Evolutionary conservation across 2,888 invertebrate genomes (phyloP).

Genomic region (Colostygia pectinataria): DNA sequence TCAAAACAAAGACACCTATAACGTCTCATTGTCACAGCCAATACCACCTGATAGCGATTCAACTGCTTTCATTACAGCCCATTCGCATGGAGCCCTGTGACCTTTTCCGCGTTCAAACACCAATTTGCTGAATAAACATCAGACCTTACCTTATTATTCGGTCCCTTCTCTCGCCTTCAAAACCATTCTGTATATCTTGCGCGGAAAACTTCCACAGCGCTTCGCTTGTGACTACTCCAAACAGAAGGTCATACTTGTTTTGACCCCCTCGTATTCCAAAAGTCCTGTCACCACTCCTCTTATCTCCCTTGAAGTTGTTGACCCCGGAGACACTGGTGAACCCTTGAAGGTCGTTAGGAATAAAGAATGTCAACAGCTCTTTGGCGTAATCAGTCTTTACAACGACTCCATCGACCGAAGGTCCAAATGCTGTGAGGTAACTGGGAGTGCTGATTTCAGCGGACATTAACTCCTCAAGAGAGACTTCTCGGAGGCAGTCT

Average conservation of each 20-base stretch:
- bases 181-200: conserved; percentile 92
- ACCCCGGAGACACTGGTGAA: conserved; percentile 84
- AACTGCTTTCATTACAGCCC: conserved; percentile 52
- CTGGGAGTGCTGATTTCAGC: conserved; percentile 91
- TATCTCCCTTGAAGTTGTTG: conserved; percentile 82
- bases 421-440: conserved; percentile 94
- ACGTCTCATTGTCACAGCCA: conserved; percentile 34
- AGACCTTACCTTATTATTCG: conserved; percentile 87
- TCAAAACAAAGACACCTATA: conserved; percentile 30
- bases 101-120: conserved; percentile 55
- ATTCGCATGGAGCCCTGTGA: conserved; percentile 47
- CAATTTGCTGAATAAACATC: conserved; percentile 75
- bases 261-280: conserved; percentile 81
- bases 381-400: conserved; percentile 94
- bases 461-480: conserved; percentile 88
- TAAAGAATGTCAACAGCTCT: conserved; percentile 88
- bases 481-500: conserved; percentile 91
- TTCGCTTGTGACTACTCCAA: conserved; percentile 96
- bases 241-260: conserved; percentile 92
- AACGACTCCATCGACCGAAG: conserved; percentile 96
- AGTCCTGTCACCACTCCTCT: conserved; percentile 84
- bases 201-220: conserved; percentile 96
- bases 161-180: conserved; percentile 94
- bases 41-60: conserved; percentile 40
- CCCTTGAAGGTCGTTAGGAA: conserved; percentile 85